Evolutionary conservation across 2,888 invertebrate genomes (phyloP).

Genomic region (Nomada lathburiana): DNA sequence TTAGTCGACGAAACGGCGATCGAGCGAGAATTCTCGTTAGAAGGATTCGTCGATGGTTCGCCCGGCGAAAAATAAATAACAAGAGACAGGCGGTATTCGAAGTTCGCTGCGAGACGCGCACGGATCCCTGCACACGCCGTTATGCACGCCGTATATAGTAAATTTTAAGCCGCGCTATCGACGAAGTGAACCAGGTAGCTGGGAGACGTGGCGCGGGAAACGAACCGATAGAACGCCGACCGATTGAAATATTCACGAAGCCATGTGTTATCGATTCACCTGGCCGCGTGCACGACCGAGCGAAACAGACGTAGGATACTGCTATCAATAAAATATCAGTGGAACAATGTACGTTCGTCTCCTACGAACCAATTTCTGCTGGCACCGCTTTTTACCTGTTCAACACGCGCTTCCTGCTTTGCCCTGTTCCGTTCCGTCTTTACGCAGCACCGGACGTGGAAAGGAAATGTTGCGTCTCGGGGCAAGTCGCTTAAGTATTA

Average conservation of each 20-base stretch:
- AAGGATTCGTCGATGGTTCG: neutral
- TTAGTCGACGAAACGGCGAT: neutral
- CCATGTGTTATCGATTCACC: conserved; percentile 69
- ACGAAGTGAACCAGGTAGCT: conserved; percentile 28
- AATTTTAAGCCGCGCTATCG: conserved; percentile 8
- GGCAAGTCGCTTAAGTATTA: no score
- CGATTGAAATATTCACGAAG: conserved; percentile 71
- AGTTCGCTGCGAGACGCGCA: conserved; percentile 26
- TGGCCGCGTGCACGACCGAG: conserved; percentile 8
- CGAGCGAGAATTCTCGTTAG: no score
- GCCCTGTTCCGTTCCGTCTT: neutral
- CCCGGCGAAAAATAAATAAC: neutral
- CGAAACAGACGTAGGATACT: conserved; percentile 34
- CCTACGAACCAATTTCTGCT: conserved; percentile 22
- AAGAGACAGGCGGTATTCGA: conserved; percentile 19
- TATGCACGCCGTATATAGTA: conserved; percentile 35
- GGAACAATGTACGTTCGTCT: conserved; percentile 37
- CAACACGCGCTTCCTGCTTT: neutral
- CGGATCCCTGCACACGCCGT: conserved; percentile 10
- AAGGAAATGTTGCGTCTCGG: neutral
- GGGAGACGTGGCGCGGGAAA: conserved; percentile 34
- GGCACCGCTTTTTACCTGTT: neutral
- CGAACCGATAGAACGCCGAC: conserved; percentile 44
- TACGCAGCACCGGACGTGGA: neutral
- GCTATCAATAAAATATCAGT: conserved; percentile 59